Evolutionary conservation across 2,888 invertebrate genomes (phyloP), one percentile per base, ranked within the genome.

Genomic region (Mongoloraphidia duomilia): DNA sequence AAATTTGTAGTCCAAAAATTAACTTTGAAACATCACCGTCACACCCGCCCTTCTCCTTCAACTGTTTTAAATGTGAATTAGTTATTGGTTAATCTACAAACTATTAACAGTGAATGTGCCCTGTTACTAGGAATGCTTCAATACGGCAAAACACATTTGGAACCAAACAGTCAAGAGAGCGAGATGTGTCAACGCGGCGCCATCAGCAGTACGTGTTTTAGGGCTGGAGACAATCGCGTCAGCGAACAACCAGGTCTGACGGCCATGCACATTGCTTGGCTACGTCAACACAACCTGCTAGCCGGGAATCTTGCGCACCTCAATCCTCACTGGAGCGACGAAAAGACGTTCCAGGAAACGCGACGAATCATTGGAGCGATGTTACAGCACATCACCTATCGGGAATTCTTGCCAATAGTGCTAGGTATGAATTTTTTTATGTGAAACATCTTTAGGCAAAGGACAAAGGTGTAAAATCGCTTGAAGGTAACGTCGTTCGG

Each of bases 271-370:
- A 82, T 84, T 0, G 71, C 84, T 13, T 87, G 84, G 75, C 64
- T 87, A 49, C 65, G 86, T 50, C 79, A 82, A 54, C 88, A 89
- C 63, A 82, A 76, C 63, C 77, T 82, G 52, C 73, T 92, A 56
- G 86, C 89, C 2, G 73, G 76, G 54, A 77, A 79, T 56, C 64
- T 93, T 39, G 74, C 80, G 6, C 74, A 75, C 43, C 60, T 89
- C 39, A 93, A 93, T 69, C 78, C 79, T 0, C 84, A 86, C 59
- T 93, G 93, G 93, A 82, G 81, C 59, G 92, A 93, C 61, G 91
- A 92, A 61, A 82, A 83, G 61, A 70, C 87, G 10, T 91, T 83
- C 63, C 89, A 90, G 60, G 92, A 92, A 66, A 79, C 87, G 0
- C 72, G 91, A 17, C 80, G 82, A 56, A 86, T 93, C 45, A 74